Percentiles rank a stretch among this genome's conserved stretches.
These are phyloP conservation scores for Gymnothorax javanicus DNA, from an alignment of 2,797 vertebrate genomes.

Conservation along the genomic window DNA sequence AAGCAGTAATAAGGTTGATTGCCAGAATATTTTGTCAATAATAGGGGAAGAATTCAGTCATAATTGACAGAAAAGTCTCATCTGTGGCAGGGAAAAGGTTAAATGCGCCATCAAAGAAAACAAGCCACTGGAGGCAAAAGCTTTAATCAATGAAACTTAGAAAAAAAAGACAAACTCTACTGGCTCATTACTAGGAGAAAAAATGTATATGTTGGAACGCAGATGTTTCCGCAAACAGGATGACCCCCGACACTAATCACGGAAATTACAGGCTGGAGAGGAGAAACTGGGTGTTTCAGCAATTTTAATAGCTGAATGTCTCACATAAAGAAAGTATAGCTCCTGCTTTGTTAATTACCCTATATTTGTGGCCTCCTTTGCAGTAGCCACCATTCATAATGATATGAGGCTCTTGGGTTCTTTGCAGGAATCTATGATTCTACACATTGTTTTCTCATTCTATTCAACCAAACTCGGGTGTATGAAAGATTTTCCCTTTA, in stretches of 20 bases:
- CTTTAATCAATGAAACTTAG: conserved; percentile 45
- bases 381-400: neutral
- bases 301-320: neutral
- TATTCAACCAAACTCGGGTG: neutral
- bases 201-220: conserved; percentile 37
- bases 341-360: neutral
- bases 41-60: conserved; percentile 10
- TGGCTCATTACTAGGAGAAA: conserved; percentile 38
- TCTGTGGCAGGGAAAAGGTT: neutral
- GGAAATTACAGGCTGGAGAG: conserved; percentile 38
- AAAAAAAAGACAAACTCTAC: conserved; percentile 42
- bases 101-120: conserved; percentile 36
- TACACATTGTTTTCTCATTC: neutral
- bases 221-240: conserved; percentile 50
- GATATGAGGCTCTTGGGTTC: neutral
- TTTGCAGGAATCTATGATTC: neutral
- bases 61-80: neutral
- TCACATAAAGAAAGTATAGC: neutral
- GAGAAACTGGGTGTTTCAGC: conserved; percentile 17
- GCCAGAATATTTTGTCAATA: too few species aligned
- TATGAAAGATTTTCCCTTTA: conserved; percentile 23
- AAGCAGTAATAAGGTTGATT: too few species aligned
- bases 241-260: conserved; percentile 38
- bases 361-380: neutral
- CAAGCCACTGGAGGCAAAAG: conserved; percentile 44